Evolutionary conservation across 2,113 vertebrate genomes (phyloP).

Genomic region (Hepsetus odoe): DNA sequence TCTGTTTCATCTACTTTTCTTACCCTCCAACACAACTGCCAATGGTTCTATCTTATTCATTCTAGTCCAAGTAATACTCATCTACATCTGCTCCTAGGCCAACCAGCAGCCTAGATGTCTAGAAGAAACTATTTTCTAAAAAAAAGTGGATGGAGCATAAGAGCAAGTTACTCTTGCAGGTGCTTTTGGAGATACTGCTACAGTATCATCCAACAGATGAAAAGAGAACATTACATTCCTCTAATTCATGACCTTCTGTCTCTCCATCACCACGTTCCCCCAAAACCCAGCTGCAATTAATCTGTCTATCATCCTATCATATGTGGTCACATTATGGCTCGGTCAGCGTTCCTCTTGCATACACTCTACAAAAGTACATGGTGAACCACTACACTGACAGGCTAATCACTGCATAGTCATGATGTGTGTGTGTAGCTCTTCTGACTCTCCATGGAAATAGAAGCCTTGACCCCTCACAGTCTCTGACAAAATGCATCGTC

Average conservation of each 20-base stretch:
- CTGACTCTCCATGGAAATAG: too few relatives aligned
- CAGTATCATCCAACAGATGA: slow-evolving; percentile 13
- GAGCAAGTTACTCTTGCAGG: background rate
- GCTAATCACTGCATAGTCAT: slow-evolving; percentile 33
- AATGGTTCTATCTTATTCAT: too few relatives aligned
- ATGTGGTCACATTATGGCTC: slow-evolving; percentile 8
- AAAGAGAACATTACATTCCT: slow-evolving; percentile 26
- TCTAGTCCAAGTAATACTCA: too few relatives aligned
- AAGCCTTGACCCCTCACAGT: too few relatives aligned
- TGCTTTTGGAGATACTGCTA: background rate
- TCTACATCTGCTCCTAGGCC: too few relatives aligned
- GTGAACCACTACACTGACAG: slow-evolving; percentile 19
- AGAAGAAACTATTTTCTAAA: too few relatives aligned
- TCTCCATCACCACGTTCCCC: slow-evolving; percentile 7
- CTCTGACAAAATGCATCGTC: background rate
- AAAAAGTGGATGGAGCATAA: too few relatives aligned
- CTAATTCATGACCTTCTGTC: slow-evolving; percentile 8
- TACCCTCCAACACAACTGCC: background rate
- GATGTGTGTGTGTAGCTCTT: background rate
- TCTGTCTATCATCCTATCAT: slow-evolving; percentile 27
- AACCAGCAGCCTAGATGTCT: too few relatives aligned
- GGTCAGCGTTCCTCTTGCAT: background rate
- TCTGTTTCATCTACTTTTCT: background rate
- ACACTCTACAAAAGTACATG: background rate
- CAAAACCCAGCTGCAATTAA: slow-evolving; percentile 13